Conservation (phyloP, 2,888 invertebrate genomes). For the Chloroclysta siterata region DNA sequence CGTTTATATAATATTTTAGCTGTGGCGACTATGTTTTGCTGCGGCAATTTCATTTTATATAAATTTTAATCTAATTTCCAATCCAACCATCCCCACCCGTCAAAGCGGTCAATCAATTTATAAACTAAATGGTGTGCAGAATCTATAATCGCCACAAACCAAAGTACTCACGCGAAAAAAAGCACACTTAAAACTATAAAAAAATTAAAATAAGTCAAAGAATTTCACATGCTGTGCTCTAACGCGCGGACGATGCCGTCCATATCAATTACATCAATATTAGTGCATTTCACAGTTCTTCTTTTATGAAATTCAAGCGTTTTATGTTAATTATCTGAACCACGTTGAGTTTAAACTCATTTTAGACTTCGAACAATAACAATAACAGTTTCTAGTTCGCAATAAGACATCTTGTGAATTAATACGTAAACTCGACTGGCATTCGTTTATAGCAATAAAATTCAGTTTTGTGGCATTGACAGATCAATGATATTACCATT, state of each 20-base stretch:
- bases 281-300: slow-evolving; percentile 36
- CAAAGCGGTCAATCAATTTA: not conserved
- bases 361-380: too few species aligned
- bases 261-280: slow-evolving; percentile 26
- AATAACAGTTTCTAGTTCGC: too few species aligned
- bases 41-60: not conserved
- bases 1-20: slow-evolving; percentile 31
- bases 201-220: slow-evolving; percentile 55
- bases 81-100: not conserved
- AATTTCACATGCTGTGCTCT: slow-evolving; percentile 47
- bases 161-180: slow-evolving; percentile 52
- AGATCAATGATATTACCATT: not conserved
- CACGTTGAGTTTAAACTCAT: not conserved
- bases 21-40: slow-evolving; percentile 20
- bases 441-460: too few species aligned
- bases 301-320: slow-evolving; percentile 22
- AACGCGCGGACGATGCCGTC: slow-evolving; percentile 21
- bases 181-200: slow-evolving; percentile 76
- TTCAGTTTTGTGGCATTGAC: not conserved
- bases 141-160: slow-evolving; percentile 26
- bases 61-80: not conserved
- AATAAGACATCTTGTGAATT: too few species aligned
- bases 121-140: not conserved
- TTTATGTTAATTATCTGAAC: slow-evolving; percentile 26
- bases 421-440: too few species aligned